Base-by-base conservation (phyloP, 2,888 invertebrate species). In the Gari tellinella region DNA sequence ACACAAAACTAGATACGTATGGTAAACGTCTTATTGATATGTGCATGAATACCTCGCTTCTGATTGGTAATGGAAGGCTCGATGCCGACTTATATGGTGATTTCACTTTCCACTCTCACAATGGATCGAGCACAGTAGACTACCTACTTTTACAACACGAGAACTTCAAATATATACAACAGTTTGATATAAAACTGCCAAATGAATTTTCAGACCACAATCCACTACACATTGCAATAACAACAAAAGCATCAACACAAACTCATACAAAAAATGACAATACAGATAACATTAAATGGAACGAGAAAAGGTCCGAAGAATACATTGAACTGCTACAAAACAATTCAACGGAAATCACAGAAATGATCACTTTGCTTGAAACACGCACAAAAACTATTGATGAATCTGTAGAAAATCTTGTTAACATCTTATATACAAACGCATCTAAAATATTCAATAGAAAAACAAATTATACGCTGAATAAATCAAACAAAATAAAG, bases 41-140 rank as follows among this genome's bases (percentile, higher is more conserved):
- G 2, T 53, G 53, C 17, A 53, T 37, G 17, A 17, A 12, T 12
- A 53, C 53, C 4, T 37, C 37, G 3, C 38, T 53, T 7, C 19
- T 53, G 3, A 53, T 53, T 14, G 53, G 12, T 15, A 53, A 53
- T 26, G 53, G 53, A 10, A 31, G 19, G 8, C 38, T 53, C 17
- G 8, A 31, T 15, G 2, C 12, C 19, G 53, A 53, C 7, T 12
- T 12, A 14, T n/a, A n/a, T 2, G 53, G 53, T 38, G n/a, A 53
- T 4, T 53, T 14, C 38, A 53, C 53, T 5, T 53, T 53, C 19
- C 53, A 38, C 21, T 37, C 10, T 12, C 1, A 5, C 14, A 37
- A 53, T n/a, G 53, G 53, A 2, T 53, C 53, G 5, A 53, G 53
- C 38, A 53, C 38, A 2, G 53, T 53, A 12, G 53, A 53, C 14